Base-by-base conservation (phyloP, 1,140 invertebrate species). In the Zophobas morio region DNA sequence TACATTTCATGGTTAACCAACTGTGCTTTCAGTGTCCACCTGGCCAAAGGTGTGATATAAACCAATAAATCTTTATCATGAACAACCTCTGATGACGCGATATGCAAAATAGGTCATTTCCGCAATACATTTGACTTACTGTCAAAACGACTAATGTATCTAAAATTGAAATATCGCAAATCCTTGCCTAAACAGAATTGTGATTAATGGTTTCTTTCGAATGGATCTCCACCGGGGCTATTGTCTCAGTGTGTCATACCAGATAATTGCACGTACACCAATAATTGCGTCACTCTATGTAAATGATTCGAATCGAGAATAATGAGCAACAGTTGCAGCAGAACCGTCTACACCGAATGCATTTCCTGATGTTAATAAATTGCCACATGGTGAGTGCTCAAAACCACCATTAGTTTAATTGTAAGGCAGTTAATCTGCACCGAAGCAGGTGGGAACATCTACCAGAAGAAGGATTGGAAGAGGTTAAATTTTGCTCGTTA, bases 401-500 rank as follows among this genome's bases (percentile, higher is more conserved):
- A 66, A 66, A 40, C 60, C n/a, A 42, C 60, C 33, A 40, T 66
- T 39, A 42, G 3, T 42, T 42, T 66, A 66, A 63, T 63, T 8
- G 49, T 51, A 8, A 32, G 39, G 60, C 42, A 42, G 37, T 42
- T 66, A 66, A 66, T 66, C 60, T 57, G 34, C 54, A 35, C 5
- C 42, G 8, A 46, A 54, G 35, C 53, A 54, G 53, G 53, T 54
- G 53, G 32, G 53, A 54, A 54, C 33, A 32, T 33, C 8, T 33
- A 8, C 32, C 35, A 36, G 33, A 60, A 60, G 36, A 46, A 8
- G 42, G 42, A 46, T 46, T 46, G 42, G 20, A 46, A 46, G 42
- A 46, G 42, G 42, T 51, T 51, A 51, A 51, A 51, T 51, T 66
- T 46, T 66, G 60, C 60, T 66, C 60, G 60, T 66, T 66, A 66